A percentile compares a stretch with the other conserved stretches of the same genome.
These are phyloP conservation scores for Pseudochaenichthys georgianus DNA, from an alignment of 2,797 vertebrate species.

Conservation along the genomic window DNA sequence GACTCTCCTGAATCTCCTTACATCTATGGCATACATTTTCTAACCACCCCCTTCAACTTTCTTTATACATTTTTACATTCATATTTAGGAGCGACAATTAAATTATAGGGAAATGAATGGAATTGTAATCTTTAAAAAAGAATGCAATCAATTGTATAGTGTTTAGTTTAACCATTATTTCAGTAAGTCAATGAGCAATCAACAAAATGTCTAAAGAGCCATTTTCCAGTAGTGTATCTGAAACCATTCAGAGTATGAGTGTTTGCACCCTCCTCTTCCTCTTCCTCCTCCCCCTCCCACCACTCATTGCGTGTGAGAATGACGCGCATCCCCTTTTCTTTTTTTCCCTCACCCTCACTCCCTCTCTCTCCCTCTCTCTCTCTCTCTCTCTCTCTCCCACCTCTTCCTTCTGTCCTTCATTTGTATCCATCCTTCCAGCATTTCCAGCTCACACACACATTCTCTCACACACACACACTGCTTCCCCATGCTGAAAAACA, in stretches of 20 bases:
- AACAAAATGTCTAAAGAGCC: conserved; percentile 10
- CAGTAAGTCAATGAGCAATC: not conserved
- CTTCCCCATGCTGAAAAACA: conserved; percentile 33
- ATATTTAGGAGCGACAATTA: not conserved
- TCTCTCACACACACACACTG: not conserved
- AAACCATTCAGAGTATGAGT: conserved; percentile 59
- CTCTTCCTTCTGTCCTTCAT: conserved; percentile 37
- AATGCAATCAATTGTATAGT: not conserved
- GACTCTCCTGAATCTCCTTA: not conserved
- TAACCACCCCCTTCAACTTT: not conserved
- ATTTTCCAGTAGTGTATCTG: conserved; percentile 14
- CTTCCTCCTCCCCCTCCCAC: conserved; percentile 54
- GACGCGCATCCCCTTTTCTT: conserved; percentile 65
- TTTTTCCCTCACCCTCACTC: conserved; percentile 2
- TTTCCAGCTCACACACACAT: not conserved
- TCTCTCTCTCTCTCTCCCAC: not conserved
- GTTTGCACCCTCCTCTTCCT: conserved; percentile 43
- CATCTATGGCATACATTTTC: not conserved
- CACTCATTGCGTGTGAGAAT: conserved; percentile 73
- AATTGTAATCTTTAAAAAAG: not conserved
- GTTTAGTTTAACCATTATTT: not conserved
- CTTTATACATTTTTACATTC: not conserved
- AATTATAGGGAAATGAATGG: not conserved
- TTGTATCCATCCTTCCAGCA: conserved; percentile 52
- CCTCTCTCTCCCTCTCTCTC: not conserved